Evolutionary conservation across 2,888 invertebrate species (phyloP).

Genomic region (Gortyna flavago): DNA sequence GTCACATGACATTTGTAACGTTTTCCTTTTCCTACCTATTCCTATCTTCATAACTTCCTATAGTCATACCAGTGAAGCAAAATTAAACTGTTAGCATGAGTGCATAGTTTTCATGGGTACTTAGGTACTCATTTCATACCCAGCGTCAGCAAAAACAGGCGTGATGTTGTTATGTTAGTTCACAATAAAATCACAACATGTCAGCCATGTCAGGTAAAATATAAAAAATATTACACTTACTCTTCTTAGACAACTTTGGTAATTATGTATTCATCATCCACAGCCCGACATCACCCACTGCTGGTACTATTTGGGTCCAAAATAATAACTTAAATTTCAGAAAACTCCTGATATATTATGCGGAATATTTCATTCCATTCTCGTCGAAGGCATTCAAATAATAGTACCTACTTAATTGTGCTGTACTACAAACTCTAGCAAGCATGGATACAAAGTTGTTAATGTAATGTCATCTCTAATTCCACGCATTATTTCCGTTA

Average conservation of each 20-base stretch:
- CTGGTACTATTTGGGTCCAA: not conserved
- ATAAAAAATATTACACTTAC: not conserved
- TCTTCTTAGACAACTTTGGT: not conserved
- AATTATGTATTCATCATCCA: not conserved
- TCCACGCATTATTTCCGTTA: too few species aligned
- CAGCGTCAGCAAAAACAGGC: not conserved
- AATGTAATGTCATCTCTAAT: too few species aligned
- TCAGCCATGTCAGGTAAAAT: conserved; percentile 22
- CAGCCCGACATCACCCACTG: not conserved
- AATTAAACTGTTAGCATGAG: conserved; percentile 2
- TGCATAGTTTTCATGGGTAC: conserved; percentile 9
- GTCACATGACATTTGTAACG: conserved; percentile 12
- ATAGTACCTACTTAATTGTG: too few species aligned
- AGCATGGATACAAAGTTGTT: too few species aligned
- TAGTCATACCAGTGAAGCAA: not conserved
- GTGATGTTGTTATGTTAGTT: not conserved
- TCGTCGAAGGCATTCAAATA: not conserved
- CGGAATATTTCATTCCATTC: not conserved
- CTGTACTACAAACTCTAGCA: too few species aligned
- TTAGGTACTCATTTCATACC: not conserved
- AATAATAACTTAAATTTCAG: not conserved
- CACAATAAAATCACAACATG: not conserved
- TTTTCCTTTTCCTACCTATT: not conserved
- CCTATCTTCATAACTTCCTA: too few species aligned
- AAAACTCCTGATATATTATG: not conserved